Percentiles rank a stretch among this genome's conserved stretches.
Conservation (phyloP, 2,113 vertebrate genomes). For the Emydocephalus ijimae region DNA sequence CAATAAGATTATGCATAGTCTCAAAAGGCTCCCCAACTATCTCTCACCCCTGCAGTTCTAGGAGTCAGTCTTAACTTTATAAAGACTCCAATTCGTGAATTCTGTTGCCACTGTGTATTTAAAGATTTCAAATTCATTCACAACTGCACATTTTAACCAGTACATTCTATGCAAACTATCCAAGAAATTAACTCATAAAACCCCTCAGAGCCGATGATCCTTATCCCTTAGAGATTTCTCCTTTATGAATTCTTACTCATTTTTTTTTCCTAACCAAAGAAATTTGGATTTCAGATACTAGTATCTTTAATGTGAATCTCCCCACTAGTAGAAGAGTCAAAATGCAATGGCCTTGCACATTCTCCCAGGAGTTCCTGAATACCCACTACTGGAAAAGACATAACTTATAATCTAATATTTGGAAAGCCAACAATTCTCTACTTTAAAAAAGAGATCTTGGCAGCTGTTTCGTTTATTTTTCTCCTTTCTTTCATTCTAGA, state of each 20-base stretch:
- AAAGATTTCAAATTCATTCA: background rate
- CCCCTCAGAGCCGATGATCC: background rate
- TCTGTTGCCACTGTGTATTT: background rate
- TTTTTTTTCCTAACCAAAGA: background rate
- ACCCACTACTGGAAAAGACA: background rate
- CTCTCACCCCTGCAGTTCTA: background rate
- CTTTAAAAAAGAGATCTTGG: background rate
- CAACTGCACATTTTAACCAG: background rate
- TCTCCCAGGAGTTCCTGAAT: background rate
- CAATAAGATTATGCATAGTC: background rate
- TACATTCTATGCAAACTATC: background rate
- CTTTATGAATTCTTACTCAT: background rate
- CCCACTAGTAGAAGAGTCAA: background rate
- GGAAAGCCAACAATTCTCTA: background rate
- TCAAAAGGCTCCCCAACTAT: background rate
- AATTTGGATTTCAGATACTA: background rate
- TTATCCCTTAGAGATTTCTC: background rate
- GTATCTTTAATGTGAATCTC: background rate
- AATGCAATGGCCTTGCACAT: background rate
- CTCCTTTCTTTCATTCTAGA: background rate
- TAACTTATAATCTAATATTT: background rate
- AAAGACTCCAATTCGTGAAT: background rate
- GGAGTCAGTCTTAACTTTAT: background rate
- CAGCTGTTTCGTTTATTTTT: background rate
- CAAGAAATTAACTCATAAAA: background rate